Evolutionary conservation across 2,797 vertebrate genomes (phyloP), one percentile per base, ranked within the genome.

Genomic region (Scomberomorus guttatus): DNA sequence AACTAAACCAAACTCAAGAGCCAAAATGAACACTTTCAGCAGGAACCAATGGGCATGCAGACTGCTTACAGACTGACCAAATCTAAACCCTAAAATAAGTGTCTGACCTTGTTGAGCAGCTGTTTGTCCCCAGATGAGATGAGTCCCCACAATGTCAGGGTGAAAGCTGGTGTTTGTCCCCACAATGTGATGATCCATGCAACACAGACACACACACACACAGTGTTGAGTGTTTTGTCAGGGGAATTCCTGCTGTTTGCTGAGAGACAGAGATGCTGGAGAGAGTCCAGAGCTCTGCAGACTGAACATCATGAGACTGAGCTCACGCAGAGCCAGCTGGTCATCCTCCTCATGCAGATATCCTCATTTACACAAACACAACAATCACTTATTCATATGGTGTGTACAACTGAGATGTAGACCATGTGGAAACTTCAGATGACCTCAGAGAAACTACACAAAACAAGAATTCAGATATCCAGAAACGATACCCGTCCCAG

Each of bases 271-370:
- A 60, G 57, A 29, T 1, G 50, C 4, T 44, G 59, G 59, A 63
- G 18, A 0, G 15, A 29, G 24, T 79, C 63, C 63, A 79, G 64
- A 18, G 5, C 48, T 42, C 44, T 29, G 58, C 65, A 55, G 44
- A 48, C 22, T 61, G 57, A 61, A 34, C 75, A 78, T 84, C 82
- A 84, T 75, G 78, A 67, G 82, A 81, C 78, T 3, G 34, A 64
- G 77, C 52, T 73, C 77, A 55, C 18, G 25, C 54, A 34, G 59
- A 78, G 42, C 50, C 81, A 80, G 6, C 61, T 77, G 68, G 2
- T 32, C 68, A 5, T 75, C 70, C 57, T 68, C 62, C 62, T 52
- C 63, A 61, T 60, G 68, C 62, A 66, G 10, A 52, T 2, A 67
- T 44, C 64, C 69, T 73, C 46, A 66, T 79, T 61, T 39, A 70